phyloP scores from a whole-genome alignment of 2,888 invertebrate species.

The Helleia helle region DNA sequence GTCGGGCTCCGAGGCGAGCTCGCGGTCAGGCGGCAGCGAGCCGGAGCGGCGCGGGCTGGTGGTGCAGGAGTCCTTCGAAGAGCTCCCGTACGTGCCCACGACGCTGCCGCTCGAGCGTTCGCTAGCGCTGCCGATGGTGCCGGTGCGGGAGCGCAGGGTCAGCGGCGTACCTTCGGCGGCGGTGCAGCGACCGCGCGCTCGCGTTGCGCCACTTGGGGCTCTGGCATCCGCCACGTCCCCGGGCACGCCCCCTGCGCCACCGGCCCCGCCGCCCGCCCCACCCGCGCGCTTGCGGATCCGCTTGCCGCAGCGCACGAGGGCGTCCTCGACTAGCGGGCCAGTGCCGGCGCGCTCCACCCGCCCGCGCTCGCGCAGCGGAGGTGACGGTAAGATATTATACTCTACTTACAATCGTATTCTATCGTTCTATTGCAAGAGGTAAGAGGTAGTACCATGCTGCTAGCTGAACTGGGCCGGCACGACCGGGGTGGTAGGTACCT shows the following conservation, averaged over 20 bases:
- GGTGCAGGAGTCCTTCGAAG: slow-evolving; percentile 88
- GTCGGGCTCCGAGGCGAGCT: slow-evolving; percentile 81
- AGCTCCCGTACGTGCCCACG: slow-evolving; percentile 92
- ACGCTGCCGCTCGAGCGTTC: slow-evolving; percentile 90
- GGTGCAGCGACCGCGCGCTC: slow-evolving; percentile 75
- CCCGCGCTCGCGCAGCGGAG: slow-evolving; percentile 38
- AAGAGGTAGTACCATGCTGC: too few species aligned
- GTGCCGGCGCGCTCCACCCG: slow-evolving; percentile 28
- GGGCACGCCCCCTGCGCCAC: slow-evolving; percentile 23
- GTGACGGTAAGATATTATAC: slow-evolving; percentile 36
- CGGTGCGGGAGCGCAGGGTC: slow-evolving; percentile 72
- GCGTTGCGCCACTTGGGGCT: slow-evolving; percentile 78
- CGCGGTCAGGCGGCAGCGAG: slow-evolving; percentile 55
- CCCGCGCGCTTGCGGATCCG: slow-evolving; percentile 51
- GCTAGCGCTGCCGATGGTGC: slow-evolving; percentile 85
- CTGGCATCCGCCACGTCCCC: slow-evolving; percentile 29
- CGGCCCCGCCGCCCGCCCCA: slow-evolving; percentile 30
- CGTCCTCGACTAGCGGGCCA: slow-evolving; percentile 31
- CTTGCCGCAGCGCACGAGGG: slow-evolving; percentile 49
- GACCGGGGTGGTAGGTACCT: too few species aligned
- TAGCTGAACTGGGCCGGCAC: too few species aligned
- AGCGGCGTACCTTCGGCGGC: slow-evolving; percentile 50
- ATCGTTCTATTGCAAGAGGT: too few species aligned
- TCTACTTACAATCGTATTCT: too few species aligned
- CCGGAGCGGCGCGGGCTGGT: slow-evolving; percentile 82